Conservation (phyloP, 2,113 vertebrate genomes). For the Pristiophorus japonicus region DNA sequence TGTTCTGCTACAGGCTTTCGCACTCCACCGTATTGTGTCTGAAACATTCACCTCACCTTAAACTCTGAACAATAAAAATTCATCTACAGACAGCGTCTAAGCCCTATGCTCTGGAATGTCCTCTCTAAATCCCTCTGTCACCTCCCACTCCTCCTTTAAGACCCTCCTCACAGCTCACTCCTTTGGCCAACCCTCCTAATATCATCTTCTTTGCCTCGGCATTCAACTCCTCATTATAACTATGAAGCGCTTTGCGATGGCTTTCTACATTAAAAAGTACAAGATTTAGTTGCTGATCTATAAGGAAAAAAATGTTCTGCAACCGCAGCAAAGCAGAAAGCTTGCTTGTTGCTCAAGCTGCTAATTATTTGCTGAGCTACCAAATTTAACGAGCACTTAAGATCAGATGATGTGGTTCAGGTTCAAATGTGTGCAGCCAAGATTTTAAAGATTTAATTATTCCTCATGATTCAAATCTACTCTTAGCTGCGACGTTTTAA, state of each 20-base stretch:
- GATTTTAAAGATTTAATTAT: neutral
- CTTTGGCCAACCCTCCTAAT: neutral
- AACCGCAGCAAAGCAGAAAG: neutral
- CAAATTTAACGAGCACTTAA: neutral
- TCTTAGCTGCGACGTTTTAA: neutral
- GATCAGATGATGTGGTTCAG: neutral
- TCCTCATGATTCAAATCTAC: neutral
- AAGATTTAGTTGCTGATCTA: neutral
- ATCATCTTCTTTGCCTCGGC: neutral
- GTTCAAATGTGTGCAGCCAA: neutral
- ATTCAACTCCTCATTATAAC: neutral
- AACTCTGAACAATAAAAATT: no score
- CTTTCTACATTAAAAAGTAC: neutral
- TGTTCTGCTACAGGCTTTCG: no score
- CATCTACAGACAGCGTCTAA: neutral
- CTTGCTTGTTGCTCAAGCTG: neutral
- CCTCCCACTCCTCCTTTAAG: neutral
- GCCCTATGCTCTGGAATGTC: neutral
- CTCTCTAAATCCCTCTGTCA: neutral
- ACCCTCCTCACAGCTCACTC: neutral
- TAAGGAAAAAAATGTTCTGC: neutral
- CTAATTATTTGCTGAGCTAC: neutral
- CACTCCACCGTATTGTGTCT: no score
- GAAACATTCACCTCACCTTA: no score
- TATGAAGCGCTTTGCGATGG: neutral